Conservation (phyloP, 92 coral and sea anemone genomes). For the Heliopora coerulea region DNA sequence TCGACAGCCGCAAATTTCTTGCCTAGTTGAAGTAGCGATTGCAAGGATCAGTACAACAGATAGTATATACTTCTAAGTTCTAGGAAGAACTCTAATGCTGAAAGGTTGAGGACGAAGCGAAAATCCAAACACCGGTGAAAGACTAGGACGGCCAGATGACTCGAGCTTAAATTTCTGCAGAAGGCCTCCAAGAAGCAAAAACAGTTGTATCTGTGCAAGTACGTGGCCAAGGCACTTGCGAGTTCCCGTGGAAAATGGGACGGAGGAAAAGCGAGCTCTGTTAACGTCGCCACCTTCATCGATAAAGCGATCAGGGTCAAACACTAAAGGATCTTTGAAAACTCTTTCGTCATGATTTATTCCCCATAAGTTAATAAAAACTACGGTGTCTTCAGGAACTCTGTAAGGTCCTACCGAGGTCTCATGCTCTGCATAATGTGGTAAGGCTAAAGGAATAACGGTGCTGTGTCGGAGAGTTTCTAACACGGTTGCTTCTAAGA, state of each 20-base stretch:
- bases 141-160: conserved; percentile 61
- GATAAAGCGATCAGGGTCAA: conserved; percentile 83
- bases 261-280: conserved; percentile 65
- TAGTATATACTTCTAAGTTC: not conserved
- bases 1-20: no score
- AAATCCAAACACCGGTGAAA: conserved; percentile 76
- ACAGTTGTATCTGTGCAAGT: conserved; percentile 76
- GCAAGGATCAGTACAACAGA: no score
- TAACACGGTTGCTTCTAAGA: conserved; percentile 86
- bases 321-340: conserved; percentile 70
- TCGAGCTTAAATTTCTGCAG: conserved; percentile 69
- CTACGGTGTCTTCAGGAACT: conserved; percentile 74
- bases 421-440: conserved; percentile 87
- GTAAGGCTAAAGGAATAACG: conserved; percentile 87
- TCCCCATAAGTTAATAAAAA: conserved; percentile 91
- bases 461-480: conserved; percentile 87
- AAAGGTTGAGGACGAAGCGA: conserved; percentile 79
- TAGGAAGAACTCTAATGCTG: conserved; percentile 50
- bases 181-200: conserved; percentile 77
- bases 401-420: conserved; percentile 75
- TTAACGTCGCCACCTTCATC: conserved; percentile 65
- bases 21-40: no score
- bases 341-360: conserved; percentile 84
- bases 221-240: conserved; percentile 91
- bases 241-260: conserved; percentile 90